Conservation (phyloP, 1,140 invertebrate genomes). For the Danaus plexippus region DNA sequence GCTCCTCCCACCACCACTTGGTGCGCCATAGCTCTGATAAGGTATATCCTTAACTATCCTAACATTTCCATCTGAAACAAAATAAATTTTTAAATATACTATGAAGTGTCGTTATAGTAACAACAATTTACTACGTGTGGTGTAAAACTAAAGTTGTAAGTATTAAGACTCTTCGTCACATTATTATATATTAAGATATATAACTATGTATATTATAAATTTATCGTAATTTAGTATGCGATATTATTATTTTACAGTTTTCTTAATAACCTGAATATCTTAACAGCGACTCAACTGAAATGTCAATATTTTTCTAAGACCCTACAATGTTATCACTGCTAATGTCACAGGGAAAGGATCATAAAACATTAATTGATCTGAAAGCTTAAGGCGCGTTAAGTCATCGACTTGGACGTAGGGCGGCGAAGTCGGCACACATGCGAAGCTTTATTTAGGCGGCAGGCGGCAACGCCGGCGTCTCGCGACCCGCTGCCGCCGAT, state of each 20-base stretch:
- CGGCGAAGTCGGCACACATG: conserved; percentile 58
- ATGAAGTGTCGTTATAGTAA: too few species aligned
- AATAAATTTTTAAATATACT: neutral
- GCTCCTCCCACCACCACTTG: conserved; percentile 49
- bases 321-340: too few species aligned
- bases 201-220: too few species aligned
- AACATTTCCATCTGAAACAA: conserved; percentile 58
- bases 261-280: neutral
- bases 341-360: too few species aligned
- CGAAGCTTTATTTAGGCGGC: conserved; percentile 69
- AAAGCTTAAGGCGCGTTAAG: conserved; percentile 31
- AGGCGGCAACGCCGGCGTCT: conserved; percentile 63
- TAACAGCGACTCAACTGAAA: neutral
- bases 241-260: too few species aligned
- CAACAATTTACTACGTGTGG: too few species aligned
- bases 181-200: too few species aligned
- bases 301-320: too few species aligned
- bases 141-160: too few species aligned
- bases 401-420: conserved; percentile 46
- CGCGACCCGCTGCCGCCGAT: conserved; percentile 60
- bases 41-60: conserved; percentile 33
- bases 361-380: conserved; percentile 7
- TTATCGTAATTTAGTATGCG: too few species aligned
- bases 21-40: conserved; percentile 45
- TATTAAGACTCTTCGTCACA: too few species aligned